Conservation (phyloP, 2,888 invertebrate genomes). For the Dryadula phaetusa region DNA sequence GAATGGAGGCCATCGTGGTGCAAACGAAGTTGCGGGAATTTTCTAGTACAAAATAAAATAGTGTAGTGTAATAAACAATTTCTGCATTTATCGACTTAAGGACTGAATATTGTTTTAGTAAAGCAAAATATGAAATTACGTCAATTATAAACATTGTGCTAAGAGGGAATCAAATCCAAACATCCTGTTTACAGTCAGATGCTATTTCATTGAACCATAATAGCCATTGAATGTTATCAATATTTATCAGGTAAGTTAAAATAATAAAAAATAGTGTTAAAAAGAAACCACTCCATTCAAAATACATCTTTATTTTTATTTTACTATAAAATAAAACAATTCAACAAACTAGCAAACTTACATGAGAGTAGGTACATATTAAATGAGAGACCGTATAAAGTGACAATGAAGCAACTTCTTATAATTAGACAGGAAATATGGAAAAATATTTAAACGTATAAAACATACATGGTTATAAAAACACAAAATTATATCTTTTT, state of each 20-base stretch:
- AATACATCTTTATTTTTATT: conserved; percentile 21
- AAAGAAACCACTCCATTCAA: conserved; percentile 14
- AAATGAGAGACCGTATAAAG: background rate
- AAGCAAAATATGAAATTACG: too few species aligned
- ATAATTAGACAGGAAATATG: background rate
- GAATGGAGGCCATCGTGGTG: too few species aligned
- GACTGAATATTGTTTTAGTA: too few species aligned
- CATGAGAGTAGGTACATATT: background rate
- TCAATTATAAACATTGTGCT: too few species aligned
- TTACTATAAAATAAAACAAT: conserved; percentile 24
- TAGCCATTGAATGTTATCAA: too few species aligned
- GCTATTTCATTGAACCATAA: too few species aligned
- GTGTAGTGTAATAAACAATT: too few species aligned
- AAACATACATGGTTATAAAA: background rate
- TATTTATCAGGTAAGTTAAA: background rate
- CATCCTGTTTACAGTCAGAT: too few species aligned
- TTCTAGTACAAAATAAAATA: too few species aligned
- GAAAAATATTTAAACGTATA: background rate
- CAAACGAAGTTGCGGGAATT: too few species aligned
- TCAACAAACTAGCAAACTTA: conserved; percentile 23
- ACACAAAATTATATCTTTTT: background rate
- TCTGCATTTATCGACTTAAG: too few species aligned
- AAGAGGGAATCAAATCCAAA: too few species aligned
- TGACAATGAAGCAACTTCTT: background rate
- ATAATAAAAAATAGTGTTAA: background rate